Conservation (phyloP, 2,797 vertebrate species). For the Amphiprion clarkii region DNA sequence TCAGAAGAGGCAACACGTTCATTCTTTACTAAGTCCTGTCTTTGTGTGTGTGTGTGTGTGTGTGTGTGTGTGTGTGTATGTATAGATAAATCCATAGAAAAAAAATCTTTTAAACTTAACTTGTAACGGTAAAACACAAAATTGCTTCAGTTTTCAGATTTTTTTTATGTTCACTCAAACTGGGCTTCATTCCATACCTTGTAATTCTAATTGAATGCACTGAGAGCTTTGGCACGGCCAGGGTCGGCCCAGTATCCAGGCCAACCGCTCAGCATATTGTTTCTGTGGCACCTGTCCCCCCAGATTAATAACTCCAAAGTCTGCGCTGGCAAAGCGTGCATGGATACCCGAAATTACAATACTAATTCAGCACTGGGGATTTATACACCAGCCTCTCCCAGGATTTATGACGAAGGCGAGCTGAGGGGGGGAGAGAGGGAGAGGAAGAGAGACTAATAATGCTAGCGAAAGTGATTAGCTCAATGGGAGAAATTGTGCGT, state of each 20-base stretch:
- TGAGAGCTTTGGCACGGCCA: conserved; percentile 65
- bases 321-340: conserved; percentile 77
- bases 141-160: conserved; percentile 27
- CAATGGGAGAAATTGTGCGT: conserved; percentile 82
- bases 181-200: conserved; percentile 68
- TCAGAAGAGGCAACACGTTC: conserved; percentile 10
- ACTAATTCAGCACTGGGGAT: conserved; percentile 82
- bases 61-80: too few relatives aligned
- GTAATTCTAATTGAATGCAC: conserved; percentile 77
- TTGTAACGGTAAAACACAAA: conserved; percentile 39
- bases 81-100: not conserved
- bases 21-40: not conserved
- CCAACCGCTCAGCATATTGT: conserved; percentile 81
- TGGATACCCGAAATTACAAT: conserved; percentile 82
- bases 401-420: conserved; percentile 79
- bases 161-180: conserved; percentile 47
- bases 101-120: not conserved
- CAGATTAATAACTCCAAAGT: conserved; percentile 83
- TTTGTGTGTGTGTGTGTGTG: not conserved
- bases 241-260: conserved; percentile 71
- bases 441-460: conserved; percentile 77
- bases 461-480: conserved; percentile 83
- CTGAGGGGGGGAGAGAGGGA: conserved; percentile 32
- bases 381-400: conserved; percentile 69
- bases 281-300: conserved; percentile 80